Evolutionary conservation across 2,113 vertebrate genomes (phyloP).

Genomic region (Vidua chalybeata): DNA sequence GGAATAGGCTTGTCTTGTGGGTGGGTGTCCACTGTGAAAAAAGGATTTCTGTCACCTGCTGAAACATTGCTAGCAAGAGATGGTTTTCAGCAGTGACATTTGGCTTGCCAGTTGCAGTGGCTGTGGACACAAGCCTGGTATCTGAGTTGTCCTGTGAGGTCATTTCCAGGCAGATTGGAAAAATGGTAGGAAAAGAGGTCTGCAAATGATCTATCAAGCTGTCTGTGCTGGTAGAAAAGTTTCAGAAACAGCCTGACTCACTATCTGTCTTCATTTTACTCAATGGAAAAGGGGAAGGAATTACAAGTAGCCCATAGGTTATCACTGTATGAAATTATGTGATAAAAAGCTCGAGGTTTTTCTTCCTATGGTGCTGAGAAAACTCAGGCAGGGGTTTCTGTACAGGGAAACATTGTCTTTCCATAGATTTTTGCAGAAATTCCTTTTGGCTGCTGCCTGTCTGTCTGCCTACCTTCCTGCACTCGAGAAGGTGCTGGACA

Average conservation of each 20-base stretch:
- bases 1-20: neutral
- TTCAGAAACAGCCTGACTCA: neutral
- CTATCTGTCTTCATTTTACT: neutral
- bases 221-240: neutral
- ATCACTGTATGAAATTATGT: neutral
- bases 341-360: neutral
- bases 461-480: neutral
- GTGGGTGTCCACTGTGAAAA: neutral
- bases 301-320: neutral
- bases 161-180: constrained; percentile 9
- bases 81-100: neutral
- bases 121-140: neutral
- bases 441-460: neutral
- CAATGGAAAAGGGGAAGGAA: neutral
- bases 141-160: neutral
- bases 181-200: neutral
- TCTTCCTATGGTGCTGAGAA: neutral
- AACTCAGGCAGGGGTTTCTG: neutral
- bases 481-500: neutral
- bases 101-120: neutral
- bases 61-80: neutral
- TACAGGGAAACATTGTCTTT: neutral
- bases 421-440: neutral
- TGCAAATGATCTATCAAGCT: neutral
- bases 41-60: neutral